Conservation (phyloP, 2,113 vertebrate species). For the Saguinus midas region DNA sequence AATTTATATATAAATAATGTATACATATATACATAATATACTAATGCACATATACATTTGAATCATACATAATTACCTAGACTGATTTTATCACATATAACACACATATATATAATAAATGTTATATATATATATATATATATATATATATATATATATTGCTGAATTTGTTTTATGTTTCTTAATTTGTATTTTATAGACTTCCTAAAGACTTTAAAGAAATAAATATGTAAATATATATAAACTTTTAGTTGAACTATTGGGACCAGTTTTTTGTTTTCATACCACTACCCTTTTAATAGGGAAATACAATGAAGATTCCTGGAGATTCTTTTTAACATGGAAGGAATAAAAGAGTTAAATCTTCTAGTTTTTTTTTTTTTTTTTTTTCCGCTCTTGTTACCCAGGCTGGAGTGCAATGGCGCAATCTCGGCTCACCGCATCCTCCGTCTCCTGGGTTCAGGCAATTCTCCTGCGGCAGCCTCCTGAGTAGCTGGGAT, state of each 20-base stretch:
- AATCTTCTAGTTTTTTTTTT: background rate
- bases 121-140: background rate
- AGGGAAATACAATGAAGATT: background rate
- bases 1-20: background rate
- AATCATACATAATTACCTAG: background rate
- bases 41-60: background rate
- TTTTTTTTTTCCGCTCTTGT: too few relatives aligned
- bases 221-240: background rate
- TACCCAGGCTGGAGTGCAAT: too few relatives aligned
- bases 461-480: too few relatives aligned
- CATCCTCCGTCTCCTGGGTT: too few relatives aligned
- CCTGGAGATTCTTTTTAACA: background rate
- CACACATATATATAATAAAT: background rate
- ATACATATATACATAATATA: background rate
- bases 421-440: too few relatives aligned
- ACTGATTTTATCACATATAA: background rate
- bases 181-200: background rate
- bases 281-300: background rate
- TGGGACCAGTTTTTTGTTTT: background rate
- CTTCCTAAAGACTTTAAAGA: background rate
- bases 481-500: too few relatives aligned
- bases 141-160: background rate
- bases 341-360: background rate
- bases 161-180: background rate
- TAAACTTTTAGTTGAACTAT: background rate